phyloP scores from a whole-genome alignment of 2,113 vertebrate species.

The Carassius auratus region DNA sequence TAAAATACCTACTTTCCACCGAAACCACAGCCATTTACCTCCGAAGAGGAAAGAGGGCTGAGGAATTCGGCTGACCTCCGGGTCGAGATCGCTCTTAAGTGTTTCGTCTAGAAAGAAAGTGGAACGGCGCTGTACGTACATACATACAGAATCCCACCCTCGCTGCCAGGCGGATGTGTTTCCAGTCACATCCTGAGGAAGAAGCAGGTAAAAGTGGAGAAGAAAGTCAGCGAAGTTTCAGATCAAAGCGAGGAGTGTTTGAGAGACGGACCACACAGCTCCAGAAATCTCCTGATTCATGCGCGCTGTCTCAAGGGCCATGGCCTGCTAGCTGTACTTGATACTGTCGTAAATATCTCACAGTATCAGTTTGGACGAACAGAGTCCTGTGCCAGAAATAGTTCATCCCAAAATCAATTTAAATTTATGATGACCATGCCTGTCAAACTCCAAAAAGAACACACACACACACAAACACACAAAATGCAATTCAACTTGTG shows the following conservation, averaged over 20 bases:
- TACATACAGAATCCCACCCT: slow-evolving; percentile 32
- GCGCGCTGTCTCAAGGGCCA: not conserved
- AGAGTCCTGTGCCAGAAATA: not conserved
- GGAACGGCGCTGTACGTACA: slow-evolving; percentile 1
- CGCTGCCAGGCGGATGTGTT: slow-evolving; percentile 35
- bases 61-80: slow-evolving; percentile 53
- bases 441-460: not conserved
- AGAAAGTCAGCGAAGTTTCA: slow-evolving; percentile 17
- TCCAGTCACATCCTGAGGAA: slow-evolving; percentile 8
- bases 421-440: not conserved
- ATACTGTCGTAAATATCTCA: not conserved
- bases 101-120: slow-evolving; percentile 47
- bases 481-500: not conserved
- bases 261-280: slow-evolving; percentile 53
- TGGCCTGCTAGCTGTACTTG: not conserved
- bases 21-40: slow-evolving; percentile 57
- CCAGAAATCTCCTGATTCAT: slow-evolving; percentile 32
- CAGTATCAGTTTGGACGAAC: too few species aligned
- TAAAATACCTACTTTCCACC: slow-evolving; percentile 49
- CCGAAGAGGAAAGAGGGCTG: slow-evolving; percentile 48
- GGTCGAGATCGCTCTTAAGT: slow-evolving; percentile 3
- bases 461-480: too few species aligned
- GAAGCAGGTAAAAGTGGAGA: slow-evolving; percentile 32
- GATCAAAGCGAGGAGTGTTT: slow-evolving; percentile 36
- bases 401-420: not conserved